These are phyloP conservation scores for Polymixis flavicincta DNA, from an alignment of 2,888 invertebrate species.

Conservation along the genomic window DNA sequence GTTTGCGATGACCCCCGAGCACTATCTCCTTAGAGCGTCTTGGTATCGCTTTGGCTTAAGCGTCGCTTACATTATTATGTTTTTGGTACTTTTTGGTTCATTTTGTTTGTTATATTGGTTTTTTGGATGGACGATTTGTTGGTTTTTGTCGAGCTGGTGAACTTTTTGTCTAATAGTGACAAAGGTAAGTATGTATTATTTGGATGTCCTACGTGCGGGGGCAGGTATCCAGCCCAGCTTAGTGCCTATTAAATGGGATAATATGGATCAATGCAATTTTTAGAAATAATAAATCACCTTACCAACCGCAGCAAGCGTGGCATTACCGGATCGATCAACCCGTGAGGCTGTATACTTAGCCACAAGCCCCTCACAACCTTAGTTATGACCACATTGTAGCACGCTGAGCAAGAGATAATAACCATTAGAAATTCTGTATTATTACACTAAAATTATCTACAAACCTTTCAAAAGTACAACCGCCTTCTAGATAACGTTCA, in stretches of 20 bases:
- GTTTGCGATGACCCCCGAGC: slow-evolving; percentile 92
- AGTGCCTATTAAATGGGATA: neutral
- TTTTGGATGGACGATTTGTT: slow-evolving; percentile 31
- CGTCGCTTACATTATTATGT: slow-evolving; percentile 75
- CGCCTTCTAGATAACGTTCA: slow-evolving; percentile 49
- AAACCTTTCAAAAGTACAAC: slow-evolving; percentile 33
- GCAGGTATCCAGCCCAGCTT: neutral
- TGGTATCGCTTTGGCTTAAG: slow-evolving; percentile 83
- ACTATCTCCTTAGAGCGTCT: slow-evolving; percentile 83
- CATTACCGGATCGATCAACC: too few species aligned
- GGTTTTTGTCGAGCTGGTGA: slow-evolving; percentile 3
- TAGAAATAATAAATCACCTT: neutral
- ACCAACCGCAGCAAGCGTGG: too few species aligned
- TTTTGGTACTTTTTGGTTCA: slow-evolving; percentile 64
- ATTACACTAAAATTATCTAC: slow-evolving; percentile 25
- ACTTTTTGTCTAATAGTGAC: neutral
- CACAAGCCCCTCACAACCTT: too few species aligned
- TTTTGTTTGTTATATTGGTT: slow-evolving; percentile 48
- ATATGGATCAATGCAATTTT: neutral
- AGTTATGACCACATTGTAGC: neutral
- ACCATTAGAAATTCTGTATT: slow-evolving; percentile 3
- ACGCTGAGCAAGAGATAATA: neutral
- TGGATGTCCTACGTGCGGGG: too few species aligned
- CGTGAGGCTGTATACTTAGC: too few species aligned
- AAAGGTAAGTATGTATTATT: neutral